Percentiles rank a stretch among this genome's conserved stretches.
phyloP scores from a whole-genome alignment of 2,797 vertebrate genomes.

The Sebastes diaconus region DNA sequence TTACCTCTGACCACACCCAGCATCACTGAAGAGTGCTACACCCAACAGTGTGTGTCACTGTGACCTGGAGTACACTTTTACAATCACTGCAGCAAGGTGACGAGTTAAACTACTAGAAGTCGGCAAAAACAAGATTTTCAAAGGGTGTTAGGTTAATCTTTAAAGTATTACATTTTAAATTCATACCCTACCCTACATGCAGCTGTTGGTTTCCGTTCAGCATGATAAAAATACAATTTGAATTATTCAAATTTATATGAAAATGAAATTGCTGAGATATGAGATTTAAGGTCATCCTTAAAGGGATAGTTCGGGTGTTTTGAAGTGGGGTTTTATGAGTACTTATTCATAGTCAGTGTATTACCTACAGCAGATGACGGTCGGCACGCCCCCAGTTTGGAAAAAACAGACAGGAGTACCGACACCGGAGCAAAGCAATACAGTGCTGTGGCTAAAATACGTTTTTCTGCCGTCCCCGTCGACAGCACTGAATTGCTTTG shows the following conservation, averaged over 20 bases:
- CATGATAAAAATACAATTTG: background rate
- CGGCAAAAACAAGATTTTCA: background rate
- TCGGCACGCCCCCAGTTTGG: too few species aligned
- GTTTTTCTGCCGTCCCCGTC: too few species aligned
- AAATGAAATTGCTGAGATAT: background rate
- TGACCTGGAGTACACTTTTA: background rate
- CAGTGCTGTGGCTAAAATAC: too few species aligned
- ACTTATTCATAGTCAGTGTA: too few species aligned
- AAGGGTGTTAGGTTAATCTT: background rate
- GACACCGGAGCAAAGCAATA: too few species aligned
- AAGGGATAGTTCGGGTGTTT: too few species aligned
- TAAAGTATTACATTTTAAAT: background rate
- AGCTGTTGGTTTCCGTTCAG: background rate
- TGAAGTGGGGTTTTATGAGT: too few species aligned
- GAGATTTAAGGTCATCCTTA: background rate
- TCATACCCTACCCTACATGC: rapidly evolving
- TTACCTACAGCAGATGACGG: too few species aligned
- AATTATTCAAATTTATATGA: background rate
- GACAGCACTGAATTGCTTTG: too few species aligned
- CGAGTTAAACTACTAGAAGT: background rate
- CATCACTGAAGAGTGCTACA: background rate
- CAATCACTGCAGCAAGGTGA: background rate
- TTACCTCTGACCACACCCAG: background rate
- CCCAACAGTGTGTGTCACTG: background rate
- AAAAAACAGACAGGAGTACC: too few species aligned